A percentile compares a stretch with the other conserved stretches of the same genome.
These are phyloP conservation scores for Nemopilema nomurai DNA, from an alignment of 30 jellyfish, hydroid and myxozoan genomes.

Conservation along the genomic window DNA sequence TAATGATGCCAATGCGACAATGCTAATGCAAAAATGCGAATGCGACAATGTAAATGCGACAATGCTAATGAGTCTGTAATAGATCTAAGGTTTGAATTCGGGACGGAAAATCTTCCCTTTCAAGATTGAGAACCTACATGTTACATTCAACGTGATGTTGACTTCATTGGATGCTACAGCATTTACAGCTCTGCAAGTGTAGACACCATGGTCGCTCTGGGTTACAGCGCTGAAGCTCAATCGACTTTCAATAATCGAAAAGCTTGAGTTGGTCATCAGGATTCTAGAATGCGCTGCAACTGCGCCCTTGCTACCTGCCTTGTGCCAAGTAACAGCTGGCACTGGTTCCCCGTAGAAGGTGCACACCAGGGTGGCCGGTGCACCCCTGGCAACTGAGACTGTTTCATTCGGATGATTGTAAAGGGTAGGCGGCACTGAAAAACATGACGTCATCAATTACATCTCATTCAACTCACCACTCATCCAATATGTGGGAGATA, in stretches of 20 bases:
- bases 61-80: no score
- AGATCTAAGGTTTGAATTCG: no score
- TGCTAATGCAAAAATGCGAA: no score
- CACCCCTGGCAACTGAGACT: background rate
- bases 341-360: constrained; percentile 50
- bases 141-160: constrained; percentile 28
- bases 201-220: constrained; percentile 23
- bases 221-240: constrained; percentile 1
- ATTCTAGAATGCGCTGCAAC: background rate
- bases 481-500: no score
- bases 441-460: background rate
- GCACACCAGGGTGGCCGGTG: constrained; percentile 15
- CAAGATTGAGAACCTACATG: constrained; percentile 50
- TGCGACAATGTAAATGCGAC: no score
- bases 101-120: no score
- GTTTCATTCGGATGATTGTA: background rate
- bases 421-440: constrained; percentile 28
- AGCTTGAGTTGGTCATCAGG: constrained; percentile 16
- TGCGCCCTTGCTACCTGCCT: background rate
- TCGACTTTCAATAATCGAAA: constrained; percentile 33
- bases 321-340: constrained; percentile 49
- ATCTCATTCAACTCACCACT: no score
- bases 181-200: constrained; percentile 51
- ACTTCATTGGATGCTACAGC: background rate
- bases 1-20: no score